Evolutionary conservation across 2,888 invertebrate genomes (phyloP).

Genomic region (Phortica okadai): DNA sequence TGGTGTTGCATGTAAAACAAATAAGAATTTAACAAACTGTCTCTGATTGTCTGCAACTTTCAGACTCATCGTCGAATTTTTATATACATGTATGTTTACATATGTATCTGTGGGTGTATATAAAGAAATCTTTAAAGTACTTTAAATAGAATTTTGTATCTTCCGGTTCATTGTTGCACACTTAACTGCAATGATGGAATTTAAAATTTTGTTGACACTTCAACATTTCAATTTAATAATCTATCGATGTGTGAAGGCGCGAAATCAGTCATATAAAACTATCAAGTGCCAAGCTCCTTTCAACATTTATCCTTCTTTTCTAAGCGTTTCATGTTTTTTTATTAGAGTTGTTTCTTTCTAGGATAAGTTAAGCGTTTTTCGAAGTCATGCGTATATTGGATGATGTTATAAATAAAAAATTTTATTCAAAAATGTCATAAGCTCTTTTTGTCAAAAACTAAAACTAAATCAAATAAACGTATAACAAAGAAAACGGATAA

Average conservation of each 20-base stretch:
- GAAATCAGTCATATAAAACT: too few species aligned
- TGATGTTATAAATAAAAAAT: too few species aligned
- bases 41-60: conserved; percentile 2
- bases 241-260: too few species aligned
- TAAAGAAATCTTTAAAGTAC: neutral
- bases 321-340: neutral
- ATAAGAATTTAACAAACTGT: neutral
- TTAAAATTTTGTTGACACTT: neutral
- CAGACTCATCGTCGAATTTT: neutral
- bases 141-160: conserved; percentile 17
- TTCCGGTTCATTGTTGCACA: conserved; percentile 30
- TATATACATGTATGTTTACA: neutral
- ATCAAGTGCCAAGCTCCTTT: too few species aligned
- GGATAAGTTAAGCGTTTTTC: too few species aligned
- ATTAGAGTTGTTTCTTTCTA: too few species aligned
- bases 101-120: conserved; percentile 21
- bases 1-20: neutral
- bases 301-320: too few species aligned
- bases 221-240: neutral
- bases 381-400: too few species aligned
- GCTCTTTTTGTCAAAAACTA: neutral
- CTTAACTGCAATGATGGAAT: conserved; percentile 6
- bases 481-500: neutral
- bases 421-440: neutral
- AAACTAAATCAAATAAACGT: neutral